Evolutionary conservation across 2,113 vertebrate genomes (phyloP).

Genomic region (Solenodon paradoxus): DNA sequence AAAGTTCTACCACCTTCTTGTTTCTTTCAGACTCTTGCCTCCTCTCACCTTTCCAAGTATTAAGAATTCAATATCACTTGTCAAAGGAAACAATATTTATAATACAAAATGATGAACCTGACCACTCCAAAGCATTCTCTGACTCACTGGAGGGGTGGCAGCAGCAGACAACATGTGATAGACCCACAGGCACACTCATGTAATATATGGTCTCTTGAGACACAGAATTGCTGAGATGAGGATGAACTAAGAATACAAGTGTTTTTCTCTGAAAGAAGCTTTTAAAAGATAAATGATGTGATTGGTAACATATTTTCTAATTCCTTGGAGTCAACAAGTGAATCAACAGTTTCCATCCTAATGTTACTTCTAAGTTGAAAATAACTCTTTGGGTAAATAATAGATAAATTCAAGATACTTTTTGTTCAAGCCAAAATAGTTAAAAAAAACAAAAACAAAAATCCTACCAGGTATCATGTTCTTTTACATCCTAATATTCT

Average conservation of each 20-base stretch:
- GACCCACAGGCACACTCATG: constrained; percentile 36
- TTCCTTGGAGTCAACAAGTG: not conserved
- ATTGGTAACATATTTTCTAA: not conserved
- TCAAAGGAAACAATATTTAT: constrained; percentile 6
- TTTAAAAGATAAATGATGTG: constrained; percentile 15
- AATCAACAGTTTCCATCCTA: constrained; percentile 49
- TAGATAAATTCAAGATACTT: constrained; percentile 72
- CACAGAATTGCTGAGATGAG: not conserved
- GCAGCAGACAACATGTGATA: constrained; percentile 5
- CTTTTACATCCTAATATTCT: constrained; percentile 67
- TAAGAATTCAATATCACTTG: not conserved
- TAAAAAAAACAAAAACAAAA: no score
- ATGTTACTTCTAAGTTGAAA: constrained; percentile 65
- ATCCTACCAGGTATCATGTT: constrained; percentile 66
- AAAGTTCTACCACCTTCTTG: not conserved
- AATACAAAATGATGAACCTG: not conserved
- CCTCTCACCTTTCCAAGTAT: not conserved
- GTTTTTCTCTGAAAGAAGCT: not conserved
- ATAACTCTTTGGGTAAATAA: constrained; percentile 71
- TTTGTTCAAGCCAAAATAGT: constrained; percentile 73
- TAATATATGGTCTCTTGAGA: not conserved
- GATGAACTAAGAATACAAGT: not conserved
- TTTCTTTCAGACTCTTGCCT: not conserved
- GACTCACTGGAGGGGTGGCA: not conserved
- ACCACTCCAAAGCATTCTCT: not conserved